Evolutionary conservation across 2,888 invertebrate species (phyloP), one percentile per base, ranked within the genome.

Genomic region (Tillus elongatus): DNA sequence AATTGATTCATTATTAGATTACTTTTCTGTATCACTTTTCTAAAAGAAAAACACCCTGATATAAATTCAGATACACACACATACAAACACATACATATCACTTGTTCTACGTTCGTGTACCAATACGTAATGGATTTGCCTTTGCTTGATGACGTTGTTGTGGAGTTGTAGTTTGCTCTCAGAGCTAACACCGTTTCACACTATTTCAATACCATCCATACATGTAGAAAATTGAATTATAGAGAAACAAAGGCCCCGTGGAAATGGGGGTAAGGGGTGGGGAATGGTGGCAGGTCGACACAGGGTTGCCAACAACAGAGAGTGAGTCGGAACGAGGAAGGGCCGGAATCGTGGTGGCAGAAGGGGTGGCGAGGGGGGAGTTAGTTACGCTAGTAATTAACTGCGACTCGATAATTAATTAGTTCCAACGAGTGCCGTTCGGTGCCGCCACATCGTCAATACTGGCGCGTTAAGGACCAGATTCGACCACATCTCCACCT

Each of bases 321-420:
- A n/a, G n/a, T n/a, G n/a, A n/a, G n/a, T n/a, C n/a, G n/a, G n/a
- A n/a, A n/a, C n/a, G n/a, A n/a, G n/a, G n/a, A n/a, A n/a, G n/a
- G n/a, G n/a, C n/a, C n/a, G n/a, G 27, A 30, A 15, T 16, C 28
- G 31, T 15, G 30, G 37, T 11, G 39, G n/a, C n/a, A n/a, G n/a
- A n/a, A n/a, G 30, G 42, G 42, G 36, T 33, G 40, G 41, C 45
- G 42, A 41, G 52, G 49, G 52, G 46, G 54, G 58, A 54, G 52
- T 57, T 57, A 53, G 58, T 60, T 58, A 60, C 57, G 58, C 51
- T 52, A 56, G 61, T 63, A 63, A 63, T 63, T 63, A 63, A 63
- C 62, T 61, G 53, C 58, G 60, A 59, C 61, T 61, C 60, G 60
- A 63, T 62, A 62, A 63, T 63, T 63, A 63, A 63, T 63, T 63